phyloP scores from a whole-genome alignment of 1,140 invertebrate genomes.

The Drosophila pallidifrons region DNA sequence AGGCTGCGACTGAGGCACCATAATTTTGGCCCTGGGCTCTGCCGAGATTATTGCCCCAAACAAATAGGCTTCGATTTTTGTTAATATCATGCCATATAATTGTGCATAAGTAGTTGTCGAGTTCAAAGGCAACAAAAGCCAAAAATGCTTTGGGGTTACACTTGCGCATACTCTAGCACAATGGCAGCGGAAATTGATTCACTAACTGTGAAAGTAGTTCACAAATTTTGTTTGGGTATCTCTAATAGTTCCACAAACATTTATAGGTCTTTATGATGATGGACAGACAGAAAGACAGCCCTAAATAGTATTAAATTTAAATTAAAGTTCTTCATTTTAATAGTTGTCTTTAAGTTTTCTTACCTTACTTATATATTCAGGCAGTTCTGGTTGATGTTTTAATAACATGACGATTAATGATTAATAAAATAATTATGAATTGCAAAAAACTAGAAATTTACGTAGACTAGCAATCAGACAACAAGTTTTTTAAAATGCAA shows the following conservation, averaged over 20 bases:
- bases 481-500: too few species aligned
- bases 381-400: too few species aligned
- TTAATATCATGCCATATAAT: conserved; percentile 60
- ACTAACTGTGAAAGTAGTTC: background rate
- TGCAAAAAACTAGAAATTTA: background rate
- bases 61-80: conserved; percentile 48
- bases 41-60: conserved; percentile 35
- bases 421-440: background rate
- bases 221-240: background rate
- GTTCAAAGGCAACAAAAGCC: background rate
- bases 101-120: conserved; percentile 13
- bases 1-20: conserved; percentile 45
- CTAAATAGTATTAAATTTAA: too few species aligned
- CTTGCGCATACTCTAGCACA: background rate
- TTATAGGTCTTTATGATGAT: too few species aligned
- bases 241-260: background rate
- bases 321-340: too few species aligned
- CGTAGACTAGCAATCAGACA: too few species aligned
- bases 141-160: background rate
- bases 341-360: too few species aligned
- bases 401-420: too few species aligned
- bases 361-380: too few species aligned
- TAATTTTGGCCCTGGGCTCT: conserved; percentile 33
- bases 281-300: too few species aligned
- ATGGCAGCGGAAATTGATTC: background rate